A percentile compares a stretch with the other conserved stretches of the same genome.
phyloP scores from a whole-genome alignment of 1,140 invertebrate genomes.

The Phymorhynchus buccinoides region DNA sequence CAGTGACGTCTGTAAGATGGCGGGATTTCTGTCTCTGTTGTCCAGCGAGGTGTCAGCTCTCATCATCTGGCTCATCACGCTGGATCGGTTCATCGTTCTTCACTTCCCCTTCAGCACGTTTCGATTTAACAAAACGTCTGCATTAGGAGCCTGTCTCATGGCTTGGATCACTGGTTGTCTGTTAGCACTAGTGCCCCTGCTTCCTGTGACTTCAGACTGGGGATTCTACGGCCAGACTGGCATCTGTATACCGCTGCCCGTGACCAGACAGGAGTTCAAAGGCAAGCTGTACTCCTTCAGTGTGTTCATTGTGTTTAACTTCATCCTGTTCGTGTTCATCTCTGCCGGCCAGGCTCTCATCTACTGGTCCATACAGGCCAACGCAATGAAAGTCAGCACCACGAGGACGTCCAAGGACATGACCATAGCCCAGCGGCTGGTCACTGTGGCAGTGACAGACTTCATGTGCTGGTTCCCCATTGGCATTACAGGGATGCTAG shows the following conservation, averaged over 20 bases:
- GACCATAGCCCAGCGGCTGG: neutral
- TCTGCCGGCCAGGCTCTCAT: neutral
- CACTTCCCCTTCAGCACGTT: constrained; percentile 25
- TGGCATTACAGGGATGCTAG: neutral
- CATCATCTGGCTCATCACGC: constrained; percentile 50
- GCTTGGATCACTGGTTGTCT: neutral
- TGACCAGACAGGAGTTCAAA: neutral
- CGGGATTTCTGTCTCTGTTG: constrained; percentile 39
- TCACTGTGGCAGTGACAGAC: neutral
- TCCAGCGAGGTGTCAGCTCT: constrained; percentile 39
- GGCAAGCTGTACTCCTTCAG: neutral
- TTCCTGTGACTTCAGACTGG: neutral
- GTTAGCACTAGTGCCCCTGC: neutral
- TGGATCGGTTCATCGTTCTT: constrained; percentile 38
- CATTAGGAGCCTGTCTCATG: neutral
- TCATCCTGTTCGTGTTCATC: neutral
- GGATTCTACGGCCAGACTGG: neutral
- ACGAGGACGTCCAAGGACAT: neutral
- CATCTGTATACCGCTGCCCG: constrained; percentile 25
- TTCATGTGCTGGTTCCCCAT: constrained; percentile 7
- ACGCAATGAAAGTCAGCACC: neutral
- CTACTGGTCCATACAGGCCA: neutral
- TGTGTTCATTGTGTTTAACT: neutral
- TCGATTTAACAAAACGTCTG: neutral
- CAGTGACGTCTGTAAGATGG: constrained; percentile 16